phyloP scores from a whole-genome alignment of 2,888 invertebrate species.

The Lacanobia oleracea region DNA sequence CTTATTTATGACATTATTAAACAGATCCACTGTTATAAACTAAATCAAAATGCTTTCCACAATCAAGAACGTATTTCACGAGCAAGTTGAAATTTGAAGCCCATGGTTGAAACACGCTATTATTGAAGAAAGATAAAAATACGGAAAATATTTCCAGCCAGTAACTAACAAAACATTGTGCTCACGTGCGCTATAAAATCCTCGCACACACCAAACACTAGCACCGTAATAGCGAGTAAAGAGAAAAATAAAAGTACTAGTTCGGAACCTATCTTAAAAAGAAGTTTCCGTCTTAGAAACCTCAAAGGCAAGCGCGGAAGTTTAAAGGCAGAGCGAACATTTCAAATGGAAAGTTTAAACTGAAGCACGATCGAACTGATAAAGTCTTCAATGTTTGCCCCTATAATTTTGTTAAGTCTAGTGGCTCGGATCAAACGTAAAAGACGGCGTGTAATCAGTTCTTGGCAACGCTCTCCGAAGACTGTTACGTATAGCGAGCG shows the following conservation, averaged over 20 bases:
- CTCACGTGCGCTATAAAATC: conserved; percentile 38
- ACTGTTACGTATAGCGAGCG: conserved; percentile 23
- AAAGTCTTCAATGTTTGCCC: conserved; percentile 75
- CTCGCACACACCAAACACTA: conserved; percentile 47
- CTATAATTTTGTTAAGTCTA: conserved; percentile 75
- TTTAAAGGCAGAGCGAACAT: conserved; percentile 81
- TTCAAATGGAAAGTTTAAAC: conserved; percentile 83
- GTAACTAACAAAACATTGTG: conserved; percentile 37
- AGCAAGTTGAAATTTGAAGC: background rate
- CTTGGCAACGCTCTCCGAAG: conserved; percentile 38
- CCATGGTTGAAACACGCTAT: background rate
- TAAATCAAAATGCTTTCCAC: background rate
- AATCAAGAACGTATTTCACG: background rate
- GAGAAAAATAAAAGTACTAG: conserved; percentile 76
- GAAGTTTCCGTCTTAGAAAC: conserved; percentile 82
- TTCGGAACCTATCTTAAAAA: conserved; percentile 75
- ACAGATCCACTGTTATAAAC: background rate
- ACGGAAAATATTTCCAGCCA: conserved; percentile 21
- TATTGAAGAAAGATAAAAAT: conserved; percentile 16
- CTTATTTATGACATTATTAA: background rate
- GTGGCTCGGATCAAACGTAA: conserved; percentile 65
- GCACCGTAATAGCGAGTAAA: conserved; percentile 63
- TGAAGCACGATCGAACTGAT: conserved; percentile 77
- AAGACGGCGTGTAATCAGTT: conserved; percentile 58
- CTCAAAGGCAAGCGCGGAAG: conserved; percentile 83